Conservation (phyloP, 2,888 invertebrate species). For the Orchestes rusci region DNA sequence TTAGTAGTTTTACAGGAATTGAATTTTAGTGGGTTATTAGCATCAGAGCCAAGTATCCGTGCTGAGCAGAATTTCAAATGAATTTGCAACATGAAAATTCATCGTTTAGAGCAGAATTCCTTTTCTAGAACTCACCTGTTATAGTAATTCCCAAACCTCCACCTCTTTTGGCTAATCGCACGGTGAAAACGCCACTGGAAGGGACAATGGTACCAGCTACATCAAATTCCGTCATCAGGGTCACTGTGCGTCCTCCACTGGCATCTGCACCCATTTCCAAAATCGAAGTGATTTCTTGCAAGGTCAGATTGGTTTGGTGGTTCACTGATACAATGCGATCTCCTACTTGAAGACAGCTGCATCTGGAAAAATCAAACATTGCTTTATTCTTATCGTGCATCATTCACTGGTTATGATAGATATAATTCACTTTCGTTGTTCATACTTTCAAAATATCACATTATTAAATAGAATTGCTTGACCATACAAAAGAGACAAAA, state of each 20-base stretch:
- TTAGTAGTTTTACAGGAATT: no score
- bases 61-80: no score
- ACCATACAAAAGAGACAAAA: no score
- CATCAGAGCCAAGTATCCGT: no score
- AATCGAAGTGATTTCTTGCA: conserved; percentile 51
- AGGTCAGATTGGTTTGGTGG: conserved; percentile 61
- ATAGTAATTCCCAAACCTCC: conserved; percentile 83
- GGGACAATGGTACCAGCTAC: conserved; percentile 88
- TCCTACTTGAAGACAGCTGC: conserved; percentile 68
- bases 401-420: no score
- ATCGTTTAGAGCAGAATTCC: no score
- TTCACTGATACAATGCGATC: conserved; percentile 82
- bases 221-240: conserved; percentile 80
- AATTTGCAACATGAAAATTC: no score
- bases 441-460: background rate
- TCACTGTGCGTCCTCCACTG: conserved; percentile 58
- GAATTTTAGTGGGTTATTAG: no score
- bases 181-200: conserved; percentile 83
- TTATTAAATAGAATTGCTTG: no score
- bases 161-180: conserved; percentile 73
- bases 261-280: conserved; percentile 47
- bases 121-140: conserved; percentile 56
- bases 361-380: conserved; percentile 44
- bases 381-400: background rate
- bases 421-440: no score